Conservation (phyloP, 2,888 invertebrate species). For the Caenorhabditis macrosperma region DNA sequence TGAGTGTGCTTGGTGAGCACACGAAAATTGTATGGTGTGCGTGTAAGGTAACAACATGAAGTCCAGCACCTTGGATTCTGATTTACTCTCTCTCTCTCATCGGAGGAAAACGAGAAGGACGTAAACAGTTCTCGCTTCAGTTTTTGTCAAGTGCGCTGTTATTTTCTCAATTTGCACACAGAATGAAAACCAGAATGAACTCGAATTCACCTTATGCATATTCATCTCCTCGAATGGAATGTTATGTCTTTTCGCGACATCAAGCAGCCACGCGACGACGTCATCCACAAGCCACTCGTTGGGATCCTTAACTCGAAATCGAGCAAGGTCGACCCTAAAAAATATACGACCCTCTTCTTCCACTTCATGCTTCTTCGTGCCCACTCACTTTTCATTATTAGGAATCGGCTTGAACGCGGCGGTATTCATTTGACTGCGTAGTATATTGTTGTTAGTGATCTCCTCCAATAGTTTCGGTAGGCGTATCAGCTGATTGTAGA, state of each 20-base stretch:
- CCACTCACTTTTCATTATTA: conserved; percentile 72
- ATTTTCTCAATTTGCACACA: not conserved
- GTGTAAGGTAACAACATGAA: no score
- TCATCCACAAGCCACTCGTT: conserved; percentile 78
- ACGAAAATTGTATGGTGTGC: no score
- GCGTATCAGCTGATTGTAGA: conserved; percentile 72
- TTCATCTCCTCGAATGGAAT: conserved; percentile 79
- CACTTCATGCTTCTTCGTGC: not conserved
- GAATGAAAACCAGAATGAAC: not conserved
- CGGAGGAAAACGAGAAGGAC: no score
- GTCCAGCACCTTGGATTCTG: no score
- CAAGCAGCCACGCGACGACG: conserved; percentile 79
- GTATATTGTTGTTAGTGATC: conserved; percentile 62
- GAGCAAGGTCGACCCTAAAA: conserved; percentile 74
- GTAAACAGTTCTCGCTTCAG: no score
- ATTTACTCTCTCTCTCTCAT: no score
- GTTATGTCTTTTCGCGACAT: conserved; percentile 75
- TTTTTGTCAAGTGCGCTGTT: no score
- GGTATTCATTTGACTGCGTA: conserved; percentile 69
- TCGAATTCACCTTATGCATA: conserved; percentile 65
- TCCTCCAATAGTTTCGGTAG: conserved; percentile 64
- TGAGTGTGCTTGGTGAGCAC: conserved; percentile 16
- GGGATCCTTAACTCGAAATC: conserved; percentile 80
- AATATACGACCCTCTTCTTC: not conserved
- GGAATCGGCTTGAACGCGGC: conserved; percentile 77